A percentile compares a stretch with the other conserved stretches of the same genome.
Evolutionary conservation across 2,888 invertebrate genomes (phyloP).

Genomic region (Ommatoiulus sabulosus): DNA sequence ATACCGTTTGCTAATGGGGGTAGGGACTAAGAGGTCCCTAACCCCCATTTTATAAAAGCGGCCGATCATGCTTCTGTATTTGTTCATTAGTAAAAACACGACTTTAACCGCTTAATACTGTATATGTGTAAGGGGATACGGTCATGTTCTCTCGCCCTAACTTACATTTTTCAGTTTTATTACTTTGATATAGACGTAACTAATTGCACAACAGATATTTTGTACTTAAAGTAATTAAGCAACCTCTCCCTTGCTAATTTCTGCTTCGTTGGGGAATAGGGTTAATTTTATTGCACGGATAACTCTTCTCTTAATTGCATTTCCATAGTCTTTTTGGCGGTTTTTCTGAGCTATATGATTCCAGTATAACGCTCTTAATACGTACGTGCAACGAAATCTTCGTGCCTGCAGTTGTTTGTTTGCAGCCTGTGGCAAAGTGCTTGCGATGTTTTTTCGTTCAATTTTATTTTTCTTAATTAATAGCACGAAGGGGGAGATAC

Average conservation of each 20-base stretch:
- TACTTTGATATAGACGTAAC: not conserved
- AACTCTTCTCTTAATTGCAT: slow-evolving; percentile 13
- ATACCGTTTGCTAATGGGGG: no score
- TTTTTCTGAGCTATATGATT: not conserved
- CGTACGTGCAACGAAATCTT: not conserved
- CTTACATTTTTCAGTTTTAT: not conserved
- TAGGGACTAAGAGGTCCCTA: no score
- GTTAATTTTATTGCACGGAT: slow-evolving; percentile 12
- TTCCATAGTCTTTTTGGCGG: not conserved
- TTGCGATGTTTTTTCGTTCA: not conserved
- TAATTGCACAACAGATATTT: slow-evolving; percentile 12
- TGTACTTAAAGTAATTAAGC: slow-evolving; percentile 41
- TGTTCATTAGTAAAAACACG: slow-evolving; percentile 20
- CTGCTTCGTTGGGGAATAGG: not conserved
- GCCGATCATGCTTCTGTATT: not conserved
- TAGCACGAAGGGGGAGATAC: not conserved
- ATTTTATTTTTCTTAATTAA: not conserved
- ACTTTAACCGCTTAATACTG: not conserved
- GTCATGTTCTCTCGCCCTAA: not conserved
- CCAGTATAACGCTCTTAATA: not conserved
- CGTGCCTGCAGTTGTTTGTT: not conserved
- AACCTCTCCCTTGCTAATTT: slow-evolving; percentile 20
- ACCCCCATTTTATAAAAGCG: not conserved
- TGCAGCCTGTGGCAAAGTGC: not conserved
- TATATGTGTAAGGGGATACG: not conserved